Evolutionary conservation across 2,888 invertebrate genomes (phyloP).

Genomic region (Invenusta paracnida): DNA sequence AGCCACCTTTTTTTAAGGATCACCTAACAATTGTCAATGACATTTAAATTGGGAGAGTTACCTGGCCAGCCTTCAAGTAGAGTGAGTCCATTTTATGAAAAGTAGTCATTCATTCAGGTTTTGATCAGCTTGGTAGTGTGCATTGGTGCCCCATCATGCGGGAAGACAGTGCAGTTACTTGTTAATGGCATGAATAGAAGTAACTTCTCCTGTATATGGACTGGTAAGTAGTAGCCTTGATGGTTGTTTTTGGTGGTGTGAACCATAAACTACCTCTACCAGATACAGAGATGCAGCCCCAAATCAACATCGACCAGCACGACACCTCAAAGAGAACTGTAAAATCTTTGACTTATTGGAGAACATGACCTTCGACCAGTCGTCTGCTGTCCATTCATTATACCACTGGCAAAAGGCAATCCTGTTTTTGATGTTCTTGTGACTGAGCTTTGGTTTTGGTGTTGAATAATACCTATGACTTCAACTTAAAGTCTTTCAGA

Average conservation of each 20-base stretch:
- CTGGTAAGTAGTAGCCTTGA: not conserved
- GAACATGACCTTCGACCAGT: constrained; percentile 16
- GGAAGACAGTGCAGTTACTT: not conserved
- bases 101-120: not conserved
- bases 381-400: constrained; percentile 4
- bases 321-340: constrained; percentile 2
- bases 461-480: constrained; percentile 9
- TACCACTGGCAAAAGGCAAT: not conserved
- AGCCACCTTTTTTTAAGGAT: constrained; percentile 12
- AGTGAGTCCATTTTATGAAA: not conserved
- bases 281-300: constrained; percentile 47
- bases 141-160: not conserved
- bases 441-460: constrained; percentile 4
- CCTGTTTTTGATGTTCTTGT: not conserved
- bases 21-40: constrained; percentile 10
- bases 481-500: constrained; percentile 7
- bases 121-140: not conserved
- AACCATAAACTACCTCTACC: constrained; percentile 47
- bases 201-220: not conserved
- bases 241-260: too few relatives aligned
- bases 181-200: not conserved
- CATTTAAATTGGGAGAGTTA: not conserved
- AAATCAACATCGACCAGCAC: constrained; percentile 45
- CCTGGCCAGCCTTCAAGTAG: not conserved
- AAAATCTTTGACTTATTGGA: not conserved